phyloP scores from a whole-genome alignment of 2,888 invertebrate genomes.

The Abrostola triplasia region DNA sequence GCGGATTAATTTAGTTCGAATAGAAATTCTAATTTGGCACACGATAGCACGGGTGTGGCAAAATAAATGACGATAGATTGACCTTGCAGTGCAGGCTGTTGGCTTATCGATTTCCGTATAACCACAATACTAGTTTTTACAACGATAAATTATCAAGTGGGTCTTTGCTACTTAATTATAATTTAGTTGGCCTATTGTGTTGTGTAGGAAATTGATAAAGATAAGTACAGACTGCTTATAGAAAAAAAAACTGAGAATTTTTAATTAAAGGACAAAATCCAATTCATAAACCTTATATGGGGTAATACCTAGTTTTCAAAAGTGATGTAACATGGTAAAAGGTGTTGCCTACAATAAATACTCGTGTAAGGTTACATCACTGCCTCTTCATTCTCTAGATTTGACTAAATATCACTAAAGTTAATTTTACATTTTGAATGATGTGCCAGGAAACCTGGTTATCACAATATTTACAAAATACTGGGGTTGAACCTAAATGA shows the following conservation, averaged over 20 bases:
- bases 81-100: slow-evolving; percentile 57
- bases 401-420: no score
- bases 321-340: no score
- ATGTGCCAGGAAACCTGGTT: no score
- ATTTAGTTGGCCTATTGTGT: neutral
- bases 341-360: no score
- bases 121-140: slow-evolving; percentile 29
- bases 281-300: no score
- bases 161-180: slow-evolving; percentile 4
- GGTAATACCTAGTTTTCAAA: neutral
- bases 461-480: no score
- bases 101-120: slow-evolving; percentile 60
- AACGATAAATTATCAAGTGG: slow-evolving; percentile 9
- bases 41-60: slow-evolving; percentile 34
- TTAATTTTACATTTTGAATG: no score
- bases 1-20: neutral
- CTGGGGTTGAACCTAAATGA: no score
- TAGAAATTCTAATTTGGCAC: slow-evolving; percentile 4
- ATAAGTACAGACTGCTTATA: neutral
- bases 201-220: neutral
- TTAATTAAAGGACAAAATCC: no score
- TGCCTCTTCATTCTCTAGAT: no score
- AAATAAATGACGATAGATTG: slow-evolving; percentile 48
- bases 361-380: no score
- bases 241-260: no score